phyloP scores from a whole-genome alignment of 2,888 invertebrate species.

The Chirona hameri region DNA sequence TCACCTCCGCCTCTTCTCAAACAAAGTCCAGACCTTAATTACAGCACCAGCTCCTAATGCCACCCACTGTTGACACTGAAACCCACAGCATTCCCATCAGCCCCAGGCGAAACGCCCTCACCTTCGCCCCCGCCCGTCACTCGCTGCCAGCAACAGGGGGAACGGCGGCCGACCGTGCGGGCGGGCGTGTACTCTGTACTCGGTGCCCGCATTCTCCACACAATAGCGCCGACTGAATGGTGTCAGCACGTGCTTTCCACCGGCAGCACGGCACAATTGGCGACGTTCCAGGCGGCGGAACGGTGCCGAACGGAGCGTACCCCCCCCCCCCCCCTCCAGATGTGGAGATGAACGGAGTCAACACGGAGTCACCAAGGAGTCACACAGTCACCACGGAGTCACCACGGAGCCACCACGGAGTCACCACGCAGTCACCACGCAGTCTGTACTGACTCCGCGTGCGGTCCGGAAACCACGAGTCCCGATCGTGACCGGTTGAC shows the following conservation, averaged over 20 bases:
- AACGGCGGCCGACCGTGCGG: too few relatives aligned
- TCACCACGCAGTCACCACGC: too few relatives aligned
- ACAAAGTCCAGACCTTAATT: too few relatives aligned
- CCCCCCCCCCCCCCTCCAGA: neutral
- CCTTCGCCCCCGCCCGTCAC: too few relatives aligned
- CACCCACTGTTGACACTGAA: too few relatives aligned
- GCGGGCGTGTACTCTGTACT: too few relatives aligned
- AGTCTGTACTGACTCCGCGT: neutral
- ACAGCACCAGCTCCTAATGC: too few relatives aligned
- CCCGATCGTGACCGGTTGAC: neutral
- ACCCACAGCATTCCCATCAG: too few relatives aligned
- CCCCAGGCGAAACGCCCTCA: too few relatives aligned
- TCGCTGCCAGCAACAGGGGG: too few relatives aligned
- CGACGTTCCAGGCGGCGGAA: neutral
- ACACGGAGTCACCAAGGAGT: neutral
- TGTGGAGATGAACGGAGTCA: neutral
- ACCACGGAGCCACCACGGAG: neutral
- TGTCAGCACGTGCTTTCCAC: neutral
- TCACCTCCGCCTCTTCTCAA: too few relatives aligned
- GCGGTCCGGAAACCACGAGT: neutral
- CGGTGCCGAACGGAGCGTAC: too few relatives aligned
- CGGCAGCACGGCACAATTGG: neutral
- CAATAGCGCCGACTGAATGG: neutral
- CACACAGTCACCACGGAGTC: neutral
- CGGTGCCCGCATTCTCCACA: neutral